phyloP scores from a whole-genome alignment of 2,888 invertebrate species.

The Drosophila infuscata region DNA sequence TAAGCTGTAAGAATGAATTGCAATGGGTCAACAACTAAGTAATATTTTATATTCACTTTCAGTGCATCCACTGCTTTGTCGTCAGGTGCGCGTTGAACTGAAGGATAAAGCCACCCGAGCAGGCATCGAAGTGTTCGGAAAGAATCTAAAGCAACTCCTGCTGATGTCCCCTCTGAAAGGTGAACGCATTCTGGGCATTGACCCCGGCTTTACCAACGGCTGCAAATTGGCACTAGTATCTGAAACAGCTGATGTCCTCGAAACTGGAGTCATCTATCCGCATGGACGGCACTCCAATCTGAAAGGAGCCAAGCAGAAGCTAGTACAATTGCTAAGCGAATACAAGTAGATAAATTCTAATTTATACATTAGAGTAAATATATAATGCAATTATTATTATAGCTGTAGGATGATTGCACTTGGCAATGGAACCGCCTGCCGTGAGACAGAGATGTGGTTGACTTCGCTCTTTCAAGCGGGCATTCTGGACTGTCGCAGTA shows the following conservation, averaged over 20 bases:
- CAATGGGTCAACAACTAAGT: too few species aligned
- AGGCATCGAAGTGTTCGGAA: constrained; percentile 93
- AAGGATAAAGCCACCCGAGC: constrained; percentile 92
- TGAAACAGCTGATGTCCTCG: constrained; percentile 89
- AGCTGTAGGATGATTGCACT: constrained; percentile 93
- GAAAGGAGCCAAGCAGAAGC: constrained; percentile 66
- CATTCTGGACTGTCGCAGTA: constrained; percentile 86
- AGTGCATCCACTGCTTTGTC: constrained; percentile 89
- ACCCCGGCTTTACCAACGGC: constrained; percentile 95
- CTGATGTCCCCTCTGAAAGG: constrained; percentile 93
- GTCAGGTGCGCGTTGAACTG: constrained; percentile 90
- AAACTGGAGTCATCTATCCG: constrained; percentile 90
- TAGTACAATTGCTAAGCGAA: constrained; percentile 86
- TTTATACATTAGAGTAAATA: neutral
- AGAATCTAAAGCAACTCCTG: constrained; percentile 93
- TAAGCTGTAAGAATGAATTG: constrained; percentile 53
- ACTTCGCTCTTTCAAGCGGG: constrained; percentile 87
- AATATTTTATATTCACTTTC: constrained; percentile 20
- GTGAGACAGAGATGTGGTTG: constrained; percentile 93
- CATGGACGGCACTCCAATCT: constrained; percentile 85
- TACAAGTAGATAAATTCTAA: constrained; percentile 85
- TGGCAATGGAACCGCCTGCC: constrained; percentile 96
- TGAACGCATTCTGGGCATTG: constrained; percentile 92
- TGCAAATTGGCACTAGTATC: constrained; percentile 95
- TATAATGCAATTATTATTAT: neutral